These are phyloP conservation scores for Felis catus DNA, from an alignment of 2,113 vertebrate genomes.

Conservation along the genomic window F.catus_Fca126_mat1.0 CM031419.1:120062001-120062500, in stretches of 20 bases:
- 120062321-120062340: not conserved
- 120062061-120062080: not conserved
- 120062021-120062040: not conserved
- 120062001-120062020: not conserved
- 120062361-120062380: not conserved
- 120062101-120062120: not conserved
- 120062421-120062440: not conserved
- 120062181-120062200: too few species aligned
- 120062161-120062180: not conserved
- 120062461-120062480: not conserved
- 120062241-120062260: not conserved
- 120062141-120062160: not conserved
- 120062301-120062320: not conserved
- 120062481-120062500: not conserved
- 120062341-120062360: not conserved
- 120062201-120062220: fast-evolving
- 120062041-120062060: not conserved
- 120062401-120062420: not conserved
- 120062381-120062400: not conserved
- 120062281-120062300: not conserved
- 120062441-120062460: not conserved
- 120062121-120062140: not conserved
- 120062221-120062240: not conserved
- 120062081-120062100: not conserved
- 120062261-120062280: not conserved